Evolutionary conservation across 1,140 invertebrate genomes (phyloP).

Genomic region (Tribolium castaneum): DNA sequence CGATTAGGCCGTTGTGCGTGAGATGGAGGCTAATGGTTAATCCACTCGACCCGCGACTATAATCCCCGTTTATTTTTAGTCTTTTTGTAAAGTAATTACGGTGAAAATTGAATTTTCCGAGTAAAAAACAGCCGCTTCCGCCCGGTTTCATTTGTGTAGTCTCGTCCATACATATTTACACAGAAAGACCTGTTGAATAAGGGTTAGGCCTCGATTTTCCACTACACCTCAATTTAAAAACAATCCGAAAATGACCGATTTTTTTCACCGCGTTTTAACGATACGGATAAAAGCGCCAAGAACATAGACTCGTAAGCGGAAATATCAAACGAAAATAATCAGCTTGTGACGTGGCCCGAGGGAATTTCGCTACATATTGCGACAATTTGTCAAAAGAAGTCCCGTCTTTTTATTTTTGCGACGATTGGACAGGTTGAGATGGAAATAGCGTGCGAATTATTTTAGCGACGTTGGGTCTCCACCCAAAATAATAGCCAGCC

Average conservation of each 20-base stretch:
- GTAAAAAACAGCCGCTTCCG: constrained; percentile 17
- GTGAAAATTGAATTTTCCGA: constrained; percentile 21
- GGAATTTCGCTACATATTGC: constrained; percentile 3
- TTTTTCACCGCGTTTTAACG: not conserved
- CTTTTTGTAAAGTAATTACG: constrained; percentile 21
- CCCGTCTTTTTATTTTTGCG: not conserved
- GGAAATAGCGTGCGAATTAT: not conserved
- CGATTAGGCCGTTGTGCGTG: constrained; percentile 6
- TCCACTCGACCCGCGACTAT: constrained; percentile 17
- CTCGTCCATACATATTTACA: constrained; percentile 1
- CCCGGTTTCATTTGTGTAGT: constrained; percentile 14
- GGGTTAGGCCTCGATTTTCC: not conserved
- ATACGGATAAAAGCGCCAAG: too few relatives aligned
- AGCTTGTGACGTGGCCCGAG: not conserved
- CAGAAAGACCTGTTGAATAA: not conserved
- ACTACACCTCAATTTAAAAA: not conserved
- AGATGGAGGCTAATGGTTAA: constrained; percentile 21
- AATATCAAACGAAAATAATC: constrained; percentile 23
- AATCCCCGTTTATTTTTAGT: constrained; percentile 20
- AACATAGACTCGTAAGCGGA: not conserved
- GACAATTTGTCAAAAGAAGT: not conserved
- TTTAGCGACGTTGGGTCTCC: not conserved
- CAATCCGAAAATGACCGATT: not conserved
- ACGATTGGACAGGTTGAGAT: not conserved
- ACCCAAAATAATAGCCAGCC: not conserved